Evolutionary conservation across 2,113 vertebrate genomes (phyloP).

Genomic region (Erinaceus europaeus): DNA sequence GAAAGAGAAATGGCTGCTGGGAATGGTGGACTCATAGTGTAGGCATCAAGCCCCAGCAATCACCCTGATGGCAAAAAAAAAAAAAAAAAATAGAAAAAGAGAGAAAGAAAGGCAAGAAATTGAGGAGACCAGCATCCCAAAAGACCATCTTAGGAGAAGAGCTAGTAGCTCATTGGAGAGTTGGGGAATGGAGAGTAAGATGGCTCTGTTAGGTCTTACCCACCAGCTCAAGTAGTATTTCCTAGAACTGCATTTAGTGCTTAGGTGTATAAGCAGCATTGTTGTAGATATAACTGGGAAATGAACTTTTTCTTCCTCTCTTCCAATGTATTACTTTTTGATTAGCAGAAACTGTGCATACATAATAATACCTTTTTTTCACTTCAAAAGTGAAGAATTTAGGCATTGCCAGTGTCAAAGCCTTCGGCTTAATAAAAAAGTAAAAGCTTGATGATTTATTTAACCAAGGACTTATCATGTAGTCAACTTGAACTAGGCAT

Average conservation of each 20-base stretch:
- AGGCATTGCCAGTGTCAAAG: not conserved
- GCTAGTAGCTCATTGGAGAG: not conserved
- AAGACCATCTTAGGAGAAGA: not conserved
- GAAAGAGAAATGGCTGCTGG: no score
- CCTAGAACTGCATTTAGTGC: conserved; percentile 8
- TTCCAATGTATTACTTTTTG: not conserved
- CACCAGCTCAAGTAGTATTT: conserved; percentile 7
- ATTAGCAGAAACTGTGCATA: not conserved
- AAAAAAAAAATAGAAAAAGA: no score
- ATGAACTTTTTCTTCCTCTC: not conserved
- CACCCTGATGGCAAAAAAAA: no score
- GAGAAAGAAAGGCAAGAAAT: conserved; percentile 14
- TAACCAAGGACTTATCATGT: conserved; percentile 19
- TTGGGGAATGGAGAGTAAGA: not conserved
- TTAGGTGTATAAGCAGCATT: not conserved
- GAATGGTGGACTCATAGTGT: no score
- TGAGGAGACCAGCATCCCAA: conserved; percentile 19
- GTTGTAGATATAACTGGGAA: not conserved
- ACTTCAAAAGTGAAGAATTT: conserved; percentile 19
- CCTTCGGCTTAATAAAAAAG: not conserved
- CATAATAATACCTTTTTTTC: not conserved
- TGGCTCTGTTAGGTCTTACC: not conserved
- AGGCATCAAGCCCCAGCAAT: no score
- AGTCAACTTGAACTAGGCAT: not conserved
- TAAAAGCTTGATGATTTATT: conserved; percentile 12